Base-by-base conservation (phyloP, 1,140 invertebrate genomes). In the Scaptomyza hsui region DNA sequence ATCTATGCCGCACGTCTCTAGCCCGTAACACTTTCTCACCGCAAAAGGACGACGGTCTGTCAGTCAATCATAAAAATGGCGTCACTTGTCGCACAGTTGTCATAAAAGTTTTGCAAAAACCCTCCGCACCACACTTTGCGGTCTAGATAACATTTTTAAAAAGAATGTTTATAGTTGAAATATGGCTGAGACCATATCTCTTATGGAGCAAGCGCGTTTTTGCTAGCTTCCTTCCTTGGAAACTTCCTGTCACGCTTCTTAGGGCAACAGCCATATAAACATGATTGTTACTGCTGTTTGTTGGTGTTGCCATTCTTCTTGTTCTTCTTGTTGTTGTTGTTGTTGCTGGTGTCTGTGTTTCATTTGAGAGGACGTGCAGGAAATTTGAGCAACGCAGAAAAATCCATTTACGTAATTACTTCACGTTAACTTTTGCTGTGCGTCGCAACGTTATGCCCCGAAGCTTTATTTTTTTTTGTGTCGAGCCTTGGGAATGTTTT, bases 391-490 rank as follows among this genome's bases (percentile, higher is more conserved):
- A 75, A 69, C 74, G 81, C 68, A 74, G 59, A 65, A 76, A 89
- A 88, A 88, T 88, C 83, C 82, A 88, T 88, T 88, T 88, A 88
- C 82, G 82, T 88, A 88, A 88, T 88, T 88, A 88, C 82, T 88
- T 88, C 32, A 61, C 60, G 78, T 78, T 88, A 88, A 88, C 78
- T 75, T 88, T 88, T 78, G 74, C 71, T 65, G 56, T 52, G 49
- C 51, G 37, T 51, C 35, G 35, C 51, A 15, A 13, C 9, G 42
- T n/a, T n/a, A 12, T 32, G 16, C 60, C 45, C 44, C n/a, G 3
- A 19, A 39, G n/a, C 32, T n/a, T 7, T 29, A 29, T 29, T 13
- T 51, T 42, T 15, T 45, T 26, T 52, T 2, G 16, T n/a, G 32
- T 21, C 3, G 32, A 15, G 26, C 39, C 37, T 21, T 45, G 44